These are phyloP conservation scores for Hippocampus barbouri DNA, from an alignment of 2,113 vertebrate species.

Conservation along the genomic window DNA sequence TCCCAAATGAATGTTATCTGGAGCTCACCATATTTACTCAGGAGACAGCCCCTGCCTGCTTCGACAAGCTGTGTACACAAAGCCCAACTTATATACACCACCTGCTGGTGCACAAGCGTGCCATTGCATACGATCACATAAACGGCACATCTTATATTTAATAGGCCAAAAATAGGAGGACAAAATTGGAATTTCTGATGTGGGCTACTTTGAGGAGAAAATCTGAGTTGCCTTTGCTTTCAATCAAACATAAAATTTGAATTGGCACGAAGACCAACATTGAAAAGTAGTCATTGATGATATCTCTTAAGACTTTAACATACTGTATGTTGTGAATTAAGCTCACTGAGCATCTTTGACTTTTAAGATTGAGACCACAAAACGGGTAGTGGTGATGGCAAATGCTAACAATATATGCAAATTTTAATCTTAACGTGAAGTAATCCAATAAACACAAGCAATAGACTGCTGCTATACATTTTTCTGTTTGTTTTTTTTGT, in stretches of 20 bases:
- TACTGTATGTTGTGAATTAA: too few species aligned
- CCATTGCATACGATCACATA: constrained; percentile 6
- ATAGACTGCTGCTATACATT: background rate
- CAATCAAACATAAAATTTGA: background rate
- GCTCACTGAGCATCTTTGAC: too few species aligned
- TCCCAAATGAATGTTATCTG: constrained; percentile 65
- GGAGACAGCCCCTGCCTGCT: constrained; percentile 51
- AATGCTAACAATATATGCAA: too few species aligned
- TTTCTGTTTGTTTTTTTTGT: background rate
- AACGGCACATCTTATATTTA: background rate
- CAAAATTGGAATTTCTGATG: background rate
- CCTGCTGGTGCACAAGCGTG: constrained; percentile 29
- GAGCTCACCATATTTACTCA: constrained; percentile 61
- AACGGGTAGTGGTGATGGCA: too few species aligned
- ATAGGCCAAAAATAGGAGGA: background rate
- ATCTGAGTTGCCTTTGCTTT: background rate
- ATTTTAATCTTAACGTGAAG: too few species aligned
- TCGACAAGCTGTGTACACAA: constrained; percentile 61
- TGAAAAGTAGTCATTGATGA: too few species aligned
- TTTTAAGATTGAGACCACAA: too few species aligned
- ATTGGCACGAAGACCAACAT: too few species aligned
- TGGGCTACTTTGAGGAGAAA: background rate
- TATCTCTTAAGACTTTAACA: too few species aligned
- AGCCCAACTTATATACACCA: constrained; percentile 34
- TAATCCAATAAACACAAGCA: background rate